Evolutionary conservation across 2,113 vertebrate genomes (phyloP).

Genomic region (Epinephelus cyanopodus): DNA sequence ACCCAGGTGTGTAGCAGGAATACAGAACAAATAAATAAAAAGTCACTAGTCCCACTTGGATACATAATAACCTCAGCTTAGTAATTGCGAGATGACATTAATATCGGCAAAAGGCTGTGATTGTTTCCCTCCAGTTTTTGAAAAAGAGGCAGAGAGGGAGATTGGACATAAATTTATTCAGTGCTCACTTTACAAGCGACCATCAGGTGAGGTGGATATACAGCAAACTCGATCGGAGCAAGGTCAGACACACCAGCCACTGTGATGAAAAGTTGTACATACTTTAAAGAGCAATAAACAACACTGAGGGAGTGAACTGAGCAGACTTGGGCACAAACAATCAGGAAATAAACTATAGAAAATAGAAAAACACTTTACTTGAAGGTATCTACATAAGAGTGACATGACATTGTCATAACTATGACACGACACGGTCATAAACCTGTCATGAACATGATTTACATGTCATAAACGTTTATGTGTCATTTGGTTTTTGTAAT

Average conservation of each 20-base stretch:
- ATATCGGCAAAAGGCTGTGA: neutral
- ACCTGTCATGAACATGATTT: no score
- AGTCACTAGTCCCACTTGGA: neutral
- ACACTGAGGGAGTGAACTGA: neutral
- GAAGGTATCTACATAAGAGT: no score
- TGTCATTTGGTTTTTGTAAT: no score
- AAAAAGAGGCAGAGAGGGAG: conserved; percentile 8
- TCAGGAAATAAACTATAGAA: conserved; percentile 10
- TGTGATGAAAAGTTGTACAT: conserved; percentile 14
- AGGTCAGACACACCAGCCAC: conserved; percentile 27
- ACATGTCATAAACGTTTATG: no score
- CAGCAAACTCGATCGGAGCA: conserved; percentile 24
- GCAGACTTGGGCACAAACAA: neutral
- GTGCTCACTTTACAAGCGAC: neutral
- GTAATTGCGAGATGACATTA: neutral
- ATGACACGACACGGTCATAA: no score
- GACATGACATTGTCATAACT: no score
- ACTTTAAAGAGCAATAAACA: conserved; percentile 28
- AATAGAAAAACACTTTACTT: neutral
- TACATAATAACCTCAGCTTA: neutral
- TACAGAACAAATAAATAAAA: neutral
- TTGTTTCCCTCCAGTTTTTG: neutral
- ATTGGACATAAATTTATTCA: conserved; percentile 7
- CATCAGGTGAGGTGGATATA: conserved; percentile 11
- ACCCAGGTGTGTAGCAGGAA: neutral